Conservation (phyloP, 2,797 vertebrate species). For the Smutsia temminckii region DNA sequence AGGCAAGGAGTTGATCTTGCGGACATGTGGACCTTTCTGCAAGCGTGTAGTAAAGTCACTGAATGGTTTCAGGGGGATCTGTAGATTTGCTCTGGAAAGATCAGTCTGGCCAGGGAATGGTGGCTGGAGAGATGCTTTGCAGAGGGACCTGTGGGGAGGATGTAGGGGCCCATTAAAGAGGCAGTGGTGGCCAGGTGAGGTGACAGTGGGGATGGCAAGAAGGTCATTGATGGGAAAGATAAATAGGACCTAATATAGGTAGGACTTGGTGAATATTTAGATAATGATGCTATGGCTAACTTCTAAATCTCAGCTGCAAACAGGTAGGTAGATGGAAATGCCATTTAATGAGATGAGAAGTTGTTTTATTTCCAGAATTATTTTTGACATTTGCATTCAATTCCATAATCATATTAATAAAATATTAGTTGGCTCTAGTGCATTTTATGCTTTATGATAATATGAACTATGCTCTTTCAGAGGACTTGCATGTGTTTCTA, state of each 20-base stretch:
- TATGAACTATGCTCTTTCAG: background rate
- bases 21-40: background rate
- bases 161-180: background rate
- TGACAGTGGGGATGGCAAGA: rapidly evolving
- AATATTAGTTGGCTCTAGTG: background rate
- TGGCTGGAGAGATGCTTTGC: rapidly evolving
- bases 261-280: background rate
- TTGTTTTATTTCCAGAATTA: background rate
- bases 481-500: background rate
- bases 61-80: background rate
- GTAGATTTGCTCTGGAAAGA: background rate
- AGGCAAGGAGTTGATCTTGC: rapidly evolving
- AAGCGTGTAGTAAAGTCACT: background rate
- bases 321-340: background rate
- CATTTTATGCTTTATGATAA: background rate
- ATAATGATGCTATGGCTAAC: no score
- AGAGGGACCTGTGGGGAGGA: background rate
- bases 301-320: background rate
- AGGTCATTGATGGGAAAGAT: rapidly evolving
- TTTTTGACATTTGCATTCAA: background rate
- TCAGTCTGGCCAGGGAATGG: rapidly evolving
- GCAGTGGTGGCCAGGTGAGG: rapidly evolving
- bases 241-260: no score
- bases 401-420: background rate
- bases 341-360: background rate